Percentiles rank a stretch among this genome's conserved stretches.
Conservation (phyloP, 37 sponge, comb jelly and placozoan genomes). For the Beroe ovata region DNA sequence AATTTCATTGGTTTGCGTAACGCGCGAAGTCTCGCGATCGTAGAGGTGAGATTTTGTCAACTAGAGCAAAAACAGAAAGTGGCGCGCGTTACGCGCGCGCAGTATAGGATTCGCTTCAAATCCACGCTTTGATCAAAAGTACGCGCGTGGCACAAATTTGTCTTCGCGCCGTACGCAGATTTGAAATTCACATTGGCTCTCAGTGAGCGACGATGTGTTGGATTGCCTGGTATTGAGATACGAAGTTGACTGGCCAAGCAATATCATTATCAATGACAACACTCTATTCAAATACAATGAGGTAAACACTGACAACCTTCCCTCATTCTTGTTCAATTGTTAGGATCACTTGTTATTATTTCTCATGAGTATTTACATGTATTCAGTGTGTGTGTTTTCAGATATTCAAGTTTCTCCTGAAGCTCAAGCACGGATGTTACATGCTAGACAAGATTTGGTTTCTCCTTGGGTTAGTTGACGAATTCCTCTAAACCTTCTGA, state of each 20-base stretch:
- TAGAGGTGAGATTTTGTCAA: slow-evolving; percentile 17
- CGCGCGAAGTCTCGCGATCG: slow-evolving; percentile 19
- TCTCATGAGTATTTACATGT: too few species aligned
- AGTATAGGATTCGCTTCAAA: too few species aligned
- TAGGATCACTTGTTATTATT: too few species aligned
- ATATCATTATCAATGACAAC: slow-evolving; percentile 32
- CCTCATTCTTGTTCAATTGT: too few species aligned
- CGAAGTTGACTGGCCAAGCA: slow-evolving; percentile 42
- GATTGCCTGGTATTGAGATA: slow-evolving; percentile 37
- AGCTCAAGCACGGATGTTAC: slow-evolving; percentile 61
- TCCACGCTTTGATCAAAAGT: too few species aligned
- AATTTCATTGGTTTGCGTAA: neutral
- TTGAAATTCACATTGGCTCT: neutral
- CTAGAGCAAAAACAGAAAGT: slow-evolving; percentile 59
- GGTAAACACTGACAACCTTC: neutral
- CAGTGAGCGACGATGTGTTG: slow-evolving; percentile 20
- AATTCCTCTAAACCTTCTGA: too few species aligned
- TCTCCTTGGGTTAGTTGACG: slow-evolving; percentile 35
- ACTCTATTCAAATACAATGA: slow-evolving; percentile 27
- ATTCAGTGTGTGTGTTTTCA: slow-evolving; percentile 21
- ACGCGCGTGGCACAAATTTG: too few species aligned
- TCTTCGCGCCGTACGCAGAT: neutral
- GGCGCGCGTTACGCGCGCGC: neutral
- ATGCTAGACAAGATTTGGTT: slow-evolving; percentile 63
- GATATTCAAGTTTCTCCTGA: slow-evolving; percentile 52